Evolutionary conservation across 2,113 vertebrate genomes (phyloP), one percentile per base, ranked within the genome.

Genomic region (Chlorocebus sabaeus): DNA sequence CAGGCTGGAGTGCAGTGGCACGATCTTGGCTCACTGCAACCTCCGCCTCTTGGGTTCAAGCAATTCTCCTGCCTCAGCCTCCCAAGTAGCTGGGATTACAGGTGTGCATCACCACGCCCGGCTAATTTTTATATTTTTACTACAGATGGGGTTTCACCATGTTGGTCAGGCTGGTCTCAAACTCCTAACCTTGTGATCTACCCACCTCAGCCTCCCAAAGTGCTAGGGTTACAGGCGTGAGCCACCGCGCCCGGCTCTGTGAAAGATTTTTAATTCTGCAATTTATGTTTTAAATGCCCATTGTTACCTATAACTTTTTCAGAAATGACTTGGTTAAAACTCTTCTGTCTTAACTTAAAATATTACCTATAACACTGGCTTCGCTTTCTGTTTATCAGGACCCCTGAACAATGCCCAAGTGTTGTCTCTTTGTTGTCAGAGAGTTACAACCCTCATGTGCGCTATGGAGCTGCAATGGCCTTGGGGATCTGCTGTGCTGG

Each of bases 391-490:
- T 3, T 90, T 96, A 96, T 59, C 97, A 99, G 99, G 98, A 99
- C 99, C 85, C 99, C 99, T 32, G 99, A 99, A 96, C 99, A 99
- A 94, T 99, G 99, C 97, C 99, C 99, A 0, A 99, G 99, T 1
- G 99, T 99, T 50, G 99, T 99, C 90, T 99, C 99, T 25, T 98
- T 99, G 89, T 97, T 99, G 98, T 99, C 99, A 0, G 99, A 99
- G 98, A 99, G 99, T 99, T 99, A 99, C 98, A 99, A 99, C 92
- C 99, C 99, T 64, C 99, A 99, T 1, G 99, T 99, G 90, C 99
- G 99, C 89, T 99, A 99, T 8, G 99, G 99, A 35, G 99, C 99
- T 88, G 99, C 99, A 17, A 99, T 99, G 99, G 99, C 99, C 79
- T 98, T 99, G 96, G 99, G 99, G 20, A 99, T 99, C 98, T 99